phyloP scores from a whole-genome alignment of 2,113 vertebrate genomes.

The Epinephelus lanceolatus region DNA sequence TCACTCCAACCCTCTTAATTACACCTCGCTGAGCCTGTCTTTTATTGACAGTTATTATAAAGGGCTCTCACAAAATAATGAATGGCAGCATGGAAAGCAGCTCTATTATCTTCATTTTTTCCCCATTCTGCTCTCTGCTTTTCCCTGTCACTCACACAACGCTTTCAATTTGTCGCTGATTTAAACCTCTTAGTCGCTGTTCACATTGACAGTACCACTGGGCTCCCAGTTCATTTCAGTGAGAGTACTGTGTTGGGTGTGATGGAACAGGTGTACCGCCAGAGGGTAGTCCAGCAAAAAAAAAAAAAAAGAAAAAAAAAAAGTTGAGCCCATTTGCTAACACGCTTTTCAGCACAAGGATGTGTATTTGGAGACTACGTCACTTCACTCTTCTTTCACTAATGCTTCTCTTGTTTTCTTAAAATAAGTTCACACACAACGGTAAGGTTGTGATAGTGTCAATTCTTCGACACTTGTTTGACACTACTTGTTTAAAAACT shows the following conservation, averaged over 20 bases:
- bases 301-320: too few relatives aligned
- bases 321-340: too few relatives aligned
- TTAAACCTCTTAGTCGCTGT: background rate
- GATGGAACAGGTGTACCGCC: background rate
- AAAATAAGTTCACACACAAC: too few relatives aligned
- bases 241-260: background rate
- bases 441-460: too few relatives aligned
- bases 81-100: background rate
- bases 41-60: slow-evolving; percentile 5
- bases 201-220: too few relatives aligned
- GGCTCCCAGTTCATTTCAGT: background rate
- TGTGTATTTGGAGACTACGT: too few relatives aligned
- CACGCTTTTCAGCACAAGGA: too few relatives aligned
- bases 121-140: background rate
- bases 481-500: too few relatives aligned
- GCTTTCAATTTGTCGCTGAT: background rate
- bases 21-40: background rate
- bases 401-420: too few relatives aligned
- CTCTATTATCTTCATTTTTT: background rate
- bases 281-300: background rate
- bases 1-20: background rate
- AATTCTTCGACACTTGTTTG: too few relatives aligned
- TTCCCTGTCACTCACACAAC: background rate
- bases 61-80: background rate
- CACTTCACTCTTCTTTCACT: too few relatives aligned